These are phyloP conservation scores for Maniola jurtina DNA, from an alignment of 1,140 invertebrate species.

Conservation along the genomic window DNA sequence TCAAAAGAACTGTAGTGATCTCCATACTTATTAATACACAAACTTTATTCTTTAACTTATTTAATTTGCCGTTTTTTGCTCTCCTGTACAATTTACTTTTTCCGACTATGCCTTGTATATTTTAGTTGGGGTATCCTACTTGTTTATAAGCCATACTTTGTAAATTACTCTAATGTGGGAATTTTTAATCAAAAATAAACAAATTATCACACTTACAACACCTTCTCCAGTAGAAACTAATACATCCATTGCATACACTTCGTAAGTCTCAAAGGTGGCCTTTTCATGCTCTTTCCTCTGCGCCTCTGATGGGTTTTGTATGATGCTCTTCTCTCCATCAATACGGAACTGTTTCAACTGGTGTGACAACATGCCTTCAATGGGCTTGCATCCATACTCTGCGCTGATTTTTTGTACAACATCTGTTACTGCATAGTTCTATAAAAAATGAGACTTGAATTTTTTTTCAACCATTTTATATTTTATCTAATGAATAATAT, in stretches of 20 bases:
- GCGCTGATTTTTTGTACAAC: constrained; percentile 96
- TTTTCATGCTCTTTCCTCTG: constrained; percentile 99
- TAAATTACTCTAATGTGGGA: too few relatives aligned
- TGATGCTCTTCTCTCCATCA: constrained; percentile 99
- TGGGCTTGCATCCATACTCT: constrained; percentile 96
- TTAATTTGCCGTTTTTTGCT: too few relatives aligned
- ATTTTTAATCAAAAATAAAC: not conserved
- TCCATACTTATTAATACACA: too few relatives aligned
- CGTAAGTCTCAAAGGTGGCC: constrained; percentile 96
- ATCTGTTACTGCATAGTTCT: constrained; percentile 96
- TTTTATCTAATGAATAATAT: too few relatives aligned
- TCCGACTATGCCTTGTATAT: too few relatives aligned
- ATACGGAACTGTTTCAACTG: constrained; percentile 98
- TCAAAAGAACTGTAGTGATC: too few relatives aligned
- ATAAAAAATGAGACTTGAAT: too few relatives aligned
- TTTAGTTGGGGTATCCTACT: too few relatives aligned
- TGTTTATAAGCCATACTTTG: too few relatives aligned
- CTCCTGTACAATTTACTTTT: too few relatives aligned
- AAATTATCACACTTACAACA: constrained; percentile 50
- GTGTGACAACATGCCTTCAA: constrained; percentile 99
- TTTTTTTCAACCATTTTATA: too few relatives aligned
- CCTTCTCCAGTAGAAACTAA: constrained; percentile 89
- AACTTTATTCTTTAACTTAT: too few relatives aligned
- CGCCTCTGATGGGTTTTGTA: constrained; percentile 94
- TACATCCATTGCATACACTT: constrained; percentile 99